A percentile compares a stretch with the other conserved stretches of the same genome.
phyloP scores from a whole-genome alignment of 1,140 invertebrate genomes.

The Drosophila sproati region DNA sequence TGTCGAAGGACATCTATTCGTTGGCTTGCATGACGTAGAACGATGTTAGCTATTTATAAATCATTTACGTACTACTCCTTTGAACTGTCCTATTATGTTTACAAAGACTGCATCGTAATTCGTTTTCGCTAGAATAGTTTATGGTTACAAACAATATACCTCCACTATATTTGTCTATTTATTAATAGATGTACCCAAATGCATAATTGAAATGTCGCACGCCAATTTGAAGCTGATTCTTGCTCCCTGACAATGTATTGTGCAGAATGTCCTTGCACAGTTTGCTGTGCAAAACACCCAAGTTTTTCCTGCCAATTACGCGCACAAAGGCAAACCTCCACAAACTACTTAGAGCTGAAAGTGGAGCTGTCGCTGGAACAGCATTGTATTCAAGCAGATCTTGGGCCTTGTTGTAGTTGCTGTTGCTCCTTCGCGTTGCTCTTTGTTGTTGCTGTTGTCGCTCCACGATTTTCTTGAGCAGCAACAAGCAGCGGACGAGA shows the following conservation, averaged over 20 bases:
- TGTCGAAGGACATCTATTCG: too few species aligned
- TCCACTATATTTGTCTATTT: too few species aligned
- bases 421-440: not conserved
- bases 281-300: not conserved
- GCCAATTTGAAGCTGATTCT: slow-evolving; percentile 4
- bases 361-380: not conserved
- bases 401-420: slow-evolving; percentile 14
- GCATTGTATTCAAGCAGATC: slow-evolving; percentile 21
- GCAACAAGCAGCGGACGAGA: too few species aligned
- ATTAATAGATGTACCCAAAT: too few species aligned
- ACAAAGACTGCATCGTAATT: too few species aligned
- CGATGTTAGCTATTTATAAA: too few species aligned
- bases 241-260: slow-evolving; percentile 2
- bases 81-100: too few species aligned
- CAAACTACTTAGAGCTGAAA: slow-evolving; percentile 6
- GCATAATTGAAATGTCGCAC: too few species aligned
- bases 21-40: too few species aligned
- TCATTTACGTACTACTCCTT: too few species aligned
- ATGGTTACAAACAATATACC: too few species aligned
- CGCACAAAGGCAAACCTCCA: slow-evolving; percentile 53
- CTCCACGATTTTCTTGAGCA: slow-evolving; percentile 4
- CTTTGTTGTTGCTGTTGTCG: not conserved
- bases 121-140: too few species aligned
- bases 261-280: not conserved
- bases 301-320: slow-evolving; percentile 65